Evolutionary conservation across 1,140 invertebrate species (phyloP), one percentile per base, ranked within the genome.

Genomic region (Holcopasites calliopsidis): DNA sequence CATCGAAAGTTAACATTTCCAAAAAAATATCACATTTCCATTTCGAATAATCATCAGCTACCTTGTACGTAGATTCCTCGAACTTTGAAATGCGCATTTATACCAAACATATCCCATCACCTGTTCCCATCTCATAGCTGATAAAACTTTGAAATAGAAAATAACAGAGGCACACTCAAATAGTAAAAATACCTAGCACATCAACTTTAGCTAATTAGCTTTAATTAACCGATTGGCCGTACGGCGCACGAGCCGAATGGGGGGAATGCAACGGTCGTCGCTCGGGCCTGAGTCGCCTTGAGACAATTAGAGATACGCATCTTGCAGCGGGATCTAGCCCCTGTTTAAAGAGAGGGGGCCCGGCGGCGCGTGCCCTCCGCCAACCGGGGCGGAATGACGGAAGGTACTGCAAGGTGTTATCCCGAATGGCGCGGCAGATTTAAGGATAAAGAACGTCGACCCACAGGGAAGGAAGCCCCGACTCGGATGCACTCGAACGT

Each of bases 231-330:
- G 21, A 38, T 44, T 5, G 1, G 26, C 3, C 10, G 28, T 7
- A 64, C 2, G 13, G 23, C 57, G 61, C 23, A 23, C 2, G 5
- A 33, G 21, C 1, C 10, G 58, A 54, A 26, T 38, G 28, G 33
- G 47, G 26, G 58, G 61, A 58, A 64, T 55, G 75, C 82, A 86
- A 86, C 85, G 85, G 81, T 83, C 77, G 73, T 77, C 62, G 73
- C 50, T 50, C 40, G 52, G 11, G 58, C 28, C 28, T n/a, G 58
- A 77, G 64, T 80, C 58, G 60, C 74, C 75, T 80, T 76, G 44
- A 72, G 83, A 86, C 71, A 79, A 84, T 86, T 86, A 85, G 47
- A 50, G 85, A 86, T 86, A 85, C 69, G 26, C 61, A 86, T 86
- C 85, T 85, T 18, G 21, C n/a, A 69, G 28, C 40, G 50, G 70